Conservation (phyloP, 2,113 vertebrate genomes). For the Elanus axillaris region DNA sequence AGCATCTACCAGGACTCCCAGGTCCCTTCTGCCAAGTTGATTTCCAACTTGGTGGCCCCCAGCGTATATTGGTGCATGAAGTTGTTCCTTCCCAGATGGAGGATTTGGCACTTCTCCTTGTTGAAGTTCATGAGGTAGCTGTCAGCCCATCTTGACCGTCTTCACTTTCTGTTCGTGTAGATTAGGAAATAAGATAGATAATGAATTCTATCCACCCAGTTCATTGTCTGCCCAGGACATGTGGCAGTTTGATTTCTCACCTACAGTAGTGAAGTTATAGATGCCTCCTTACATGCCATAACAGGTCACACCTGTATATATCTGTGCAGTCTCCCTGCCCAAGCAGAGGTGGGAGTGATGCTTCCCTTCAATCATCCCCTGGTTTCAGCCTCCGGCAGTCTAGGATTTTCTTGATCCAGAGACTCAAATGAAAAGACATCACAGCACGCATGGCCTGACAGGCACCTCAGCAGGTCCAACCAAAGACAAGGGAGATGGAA, state of each 20-base stretch:
- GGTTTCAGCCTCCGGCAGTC: neutral
- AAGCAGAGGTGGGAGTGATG: neutral
- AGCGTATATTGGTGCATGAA: too few species aligned
- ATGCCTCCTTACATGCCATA: neutral
- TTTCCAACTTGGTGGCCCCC: neutral
- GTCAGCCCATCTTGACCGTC: too few species aligned
- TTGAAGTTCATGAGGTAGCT: neutral
- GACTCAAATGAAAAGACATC: neutral
- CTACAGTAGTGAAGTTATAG: neutral
- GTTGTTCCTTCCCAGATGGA: neutral
- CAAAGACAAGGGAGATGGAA: neutral
- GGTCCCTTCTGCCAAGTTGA: neutral
- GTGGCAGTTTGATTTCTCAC: neutral
- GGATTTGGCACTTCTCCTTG: neutral
- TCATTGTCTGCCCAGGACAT: neutral
- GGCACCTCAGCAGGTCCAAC: neutral
- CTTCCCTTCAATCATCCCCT: neutral
- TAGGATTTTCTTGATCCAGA: neutral
- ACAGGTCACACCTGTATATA: rapidly evolving
- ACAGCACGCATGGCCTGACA: neutral
- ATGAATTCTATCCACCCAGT: neutral
- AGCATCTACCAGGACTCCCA: neutral
- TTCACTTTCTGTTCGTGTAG: neutral
- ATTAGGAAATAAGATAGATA: neutral
- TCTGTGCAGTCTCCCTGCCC: neutral